These are phyloP conservation scores for Dolichopus griseipennis DNA, from an alignment of 2,888 invertebrate species.

Conservation along the genomic window DNA sequence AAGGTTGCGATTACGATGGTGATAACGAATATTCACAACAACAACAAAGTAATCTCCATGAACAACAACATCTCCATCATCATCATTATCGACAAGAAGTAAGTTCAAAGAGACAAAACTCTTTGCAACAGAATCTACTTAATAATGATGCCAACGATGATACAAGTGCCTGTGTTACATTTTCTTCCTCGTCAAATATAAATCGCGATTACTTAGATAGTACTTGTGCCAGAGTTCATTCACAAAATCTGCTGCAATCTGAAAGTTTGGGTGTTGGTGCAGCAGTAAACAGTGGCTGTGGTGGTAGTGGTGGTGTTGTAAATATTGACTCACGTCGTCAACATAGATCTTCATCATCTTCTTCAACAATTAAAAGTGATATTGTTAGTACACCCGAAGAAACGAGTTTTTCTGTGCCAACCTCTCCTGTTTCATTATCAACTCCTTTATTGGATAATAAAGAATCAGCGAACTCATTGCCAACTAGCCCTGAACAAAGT, in stretches of 20 bases:
- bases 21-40: constrained; percentile 27
- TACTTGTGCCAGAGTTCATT: constrained; percentile 17
- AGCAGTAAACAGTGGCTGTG: constrained; percentile 31
- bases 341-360: constrained; percentile 36
- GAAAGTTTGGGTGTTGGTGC: constrained; percentile 39
- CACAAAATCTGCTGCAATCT: constrained; percentile 38
- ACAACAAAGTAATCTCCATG: constrained; percentile 26
- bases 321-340: constrained; percentile 30
- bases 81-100: constrained; percentile 23
- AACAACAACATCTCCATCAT: constrained; percentile 16
- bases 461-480: constrained; percentile 51
- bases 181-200: constrained; percentile 26
- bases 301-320: constrained; percentile 17
- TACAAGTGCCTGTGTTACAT: constrained; percentile 27
- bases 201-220: constrained; percentile 22
- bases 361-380: constrained; percentile 41
- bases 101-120: not conserved
- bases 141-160: constrained; percentile 21
- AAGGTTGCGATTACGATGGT: constrained; percentile 21
- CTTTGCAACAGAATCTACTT: not conserved
- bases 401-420: constrained; percentile 44
- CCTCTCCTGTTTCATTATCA: constrained; percentile 45
- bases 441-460: constrained; percentile 42
- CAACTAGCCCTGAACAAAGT: constrained; percentile 57
- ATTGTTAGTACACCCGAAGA: constrained; percentile 36